These are phyloP conservation scores for Myiagra hebetior DNA, from an alignment of 2,113 vertebrate genomes.

Conservation along the genomic window DNA sequence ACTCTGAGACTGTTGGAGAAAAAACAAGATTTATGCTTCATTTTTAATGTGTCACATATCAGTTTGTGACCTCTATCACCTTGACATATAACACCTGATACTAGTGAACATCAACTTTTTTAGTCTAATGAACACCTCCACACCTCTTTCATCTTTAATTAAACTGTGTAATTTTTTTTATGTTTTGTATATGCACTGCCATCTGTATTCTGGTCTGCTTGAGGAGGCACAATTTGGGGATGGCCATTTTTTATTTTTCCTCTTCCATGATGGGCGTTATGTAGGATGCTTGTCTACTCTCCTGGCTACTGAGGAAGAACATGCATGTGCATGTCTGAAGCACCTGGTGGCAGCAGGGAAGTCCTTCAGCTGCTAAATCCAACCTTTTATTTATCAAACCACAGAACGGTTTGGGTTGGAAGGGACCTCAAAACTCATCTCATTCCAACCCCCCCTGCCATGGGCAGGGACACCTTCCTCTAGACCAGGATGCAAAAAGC, in stretches of 20 bases:
- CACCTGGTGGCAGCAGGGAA: neutral
- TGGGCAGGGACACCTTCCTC: neutral
- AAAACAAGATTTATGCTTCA: neutral
- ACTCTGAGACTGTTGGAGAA: neutral
- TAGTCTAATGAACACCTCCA: neutral
- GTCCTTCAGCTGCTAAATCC: neutral
- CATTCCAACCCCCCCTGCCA: rapidly evolving
- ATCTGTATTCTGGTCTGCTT: neutral
- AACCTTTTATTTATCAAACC: neutral
- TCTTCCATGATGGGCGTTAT: rapidly evolving
- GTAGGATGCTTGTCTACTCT: neutral
- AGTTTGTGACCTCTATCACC: neutral
- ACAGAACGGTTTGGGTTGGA: neutral
- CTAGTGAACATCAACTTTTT: neutral
- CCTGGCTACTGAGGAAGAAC: neutral
- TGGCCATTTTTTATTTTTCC: neutral
- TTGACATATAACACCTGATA: neutral
- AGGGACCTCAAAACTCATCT: neutral
- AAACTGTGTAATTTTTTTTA: neutral
- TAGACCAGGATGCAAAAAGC: neutral
- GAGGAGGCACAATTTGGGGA: neutral
- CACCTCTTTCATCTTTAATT: neutral
- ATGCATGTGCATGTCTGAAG: neutral
- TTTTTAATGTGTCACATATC: neutral
- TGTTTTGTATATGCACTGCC: neutral